A percentile compares a stretch with the other conserved stretches of the same genome.
phyloP scores from a whole-genome alignment of 2,888 invertebrate genomes.

The Drosophila imparisetae region DNA sequence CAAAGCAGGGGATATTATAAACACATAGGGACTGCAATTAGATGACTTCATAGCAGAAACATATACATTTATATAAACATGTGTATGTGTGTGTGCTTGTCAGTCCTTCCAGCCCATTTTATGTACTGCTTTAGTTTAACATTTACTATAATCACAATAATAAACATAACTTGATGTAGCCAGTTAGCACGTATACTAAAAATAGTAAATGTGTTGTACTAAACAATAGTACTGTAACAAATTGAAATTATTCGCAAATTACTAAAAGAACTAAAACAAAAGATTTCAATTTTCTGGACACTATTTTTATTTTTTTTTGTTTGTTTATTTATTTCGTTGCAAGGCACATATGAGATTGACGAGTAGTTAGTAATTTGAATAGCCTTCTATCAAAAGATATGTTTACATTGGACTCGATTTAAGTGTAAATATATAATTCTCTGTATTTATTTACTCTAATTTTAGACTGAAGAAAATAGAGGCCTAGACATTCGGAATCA shows the following conservation, averaged over 20 bases:
- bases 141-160: not conserved
- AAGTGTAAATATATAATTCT: not conserved
- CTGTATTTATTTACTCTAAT: slow-evolving; percentile 30
- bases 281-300: not conserved
- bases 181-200: too few species aligned
- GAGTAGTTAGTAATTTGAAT: not conserved
- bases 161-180: not conserved
- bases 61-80: not conserved
- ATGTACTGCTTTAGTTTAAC: not conserved
- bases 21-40: not conserved
- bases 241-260: not conserved
- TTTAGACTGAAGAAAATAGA: slow-evolving; percentile 29
- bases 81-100: not conserved
- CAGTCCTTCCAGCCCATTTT: not conserved
- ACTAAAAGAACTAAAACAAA: not conserved
- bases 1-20: slow-evolving; percentile 2
- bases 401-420: not conserved
- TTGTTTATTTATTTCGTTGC: not conserved
- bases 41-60: not conserved
- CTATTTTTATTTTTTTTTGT: not conserved
- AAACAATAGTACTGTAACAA: not conserved
- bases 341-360: not conserved
- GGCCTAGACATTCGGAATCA: slow-evolving; percentile 16
- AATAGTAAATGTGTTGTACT: not conserved
- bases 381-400: not conserved